phyloP scores from a whole-genome alignment of 2,797 vertebrate species.

The Ctenochaetus hawaiiensis region DNA sequence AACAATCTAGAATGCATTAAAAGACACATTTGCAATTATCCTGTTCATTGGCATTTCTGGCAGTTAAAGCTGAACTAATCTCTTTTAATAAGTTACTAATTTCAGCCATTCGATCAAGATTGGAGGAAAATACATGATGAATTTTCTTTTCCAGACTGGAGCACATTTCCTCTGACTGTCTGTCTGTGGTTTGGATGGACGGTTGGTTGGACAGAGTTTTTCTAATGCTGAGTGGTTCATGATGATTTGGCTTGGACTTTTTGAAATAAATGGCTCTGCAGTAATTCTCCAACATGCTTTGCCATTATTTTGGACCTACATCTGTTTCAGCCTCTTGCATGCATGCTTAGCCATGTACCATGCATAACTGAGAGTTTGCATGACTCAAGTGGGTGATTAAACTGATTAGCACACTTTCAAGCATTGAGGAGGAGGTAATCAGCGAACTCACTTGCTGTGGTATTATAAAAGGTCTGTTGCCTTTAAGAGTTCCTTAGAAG shows the following conservation, averaged over 20 bases:
- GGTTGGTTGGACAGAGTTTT: conserved; percentile 33
- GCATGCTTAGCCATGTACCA: conserved; percentile 14
- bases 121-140: conserved; percentile 13
- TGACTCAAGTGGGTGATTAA: conserved; percentile 29
- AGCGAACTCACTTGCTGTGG: conserved; percentile 26
- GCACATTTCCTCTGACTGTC: conserved; percentile 3
- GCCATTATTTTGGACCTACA: conserved; percentile 19
- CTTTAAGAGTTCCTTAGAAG: conserved; percentile 31
- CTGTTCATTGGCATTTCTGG: conserved; percentile 48
- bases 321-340: conserved; percentile 1
- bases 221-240: conserved; percentile 23
- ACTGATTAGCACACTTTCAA: conserved; percentile 51
- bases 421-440: conserved; percentile 44
- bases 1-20: conserved; percentile 35
- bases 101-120: conserved; percentile 46
- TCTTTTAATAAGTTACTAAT: conserved; percentile 53
- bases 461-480: conserved; percentile 22
- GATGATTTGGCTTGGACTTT: conserved; percentile 12
- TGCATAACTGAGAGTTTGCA: background rate
- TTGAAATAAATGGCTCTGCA: conserved; percentile 16
- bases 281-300: conserved; percentile 14
- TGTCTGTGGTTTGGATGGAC: conserved; percentile 16
- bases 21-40: conserved; percentile 44
- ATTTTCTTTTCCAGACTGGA: conserved; percentile 26
- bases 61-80: conserved; percentile 50